Percentiles rank a stretch among this genome's conserved stretches.
phyloP scores from a whole-genome alignment of 2,113 vertebrate species.

The Leptodactylus fuscus region DNA sequence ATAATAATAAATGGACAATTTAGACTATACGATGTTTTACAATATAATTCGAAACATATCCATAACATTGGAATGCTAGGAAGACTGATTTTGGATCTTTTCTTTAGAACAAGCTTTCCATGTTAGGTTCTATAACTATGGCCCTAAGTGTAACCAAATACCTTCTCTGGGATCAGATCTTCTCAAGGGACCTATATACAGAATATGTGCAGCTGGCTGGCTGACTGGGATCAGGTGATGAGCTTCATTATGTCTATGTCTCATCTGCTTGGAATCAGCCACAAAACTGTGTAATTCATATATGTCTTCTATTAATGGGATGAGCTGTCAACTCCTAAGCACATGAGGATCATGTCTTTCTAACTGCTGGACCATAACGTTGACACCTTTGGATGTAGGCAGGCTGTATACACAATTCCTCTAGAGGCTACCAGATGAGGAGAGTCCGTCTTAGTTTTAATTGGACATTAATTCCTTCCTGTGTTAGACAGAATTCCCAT shows the following conservation, averaged over 20 bases:
- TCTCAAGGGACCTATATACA: background rate
- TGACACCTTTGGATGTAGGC: background rate
- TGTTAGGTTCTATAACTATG: background rate
- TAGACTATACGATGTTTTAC: background rate
- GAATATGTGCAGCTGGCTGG: slow-evolving; percentile 8
- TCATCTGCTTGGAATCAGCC: slow-evolving; percentile 15
- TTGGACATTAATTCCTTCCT: slow-evolving; percentile 1
- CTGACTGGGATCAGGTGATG: slow-evolving; percentile 21
- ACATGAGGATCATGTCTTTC: slow-evolving; percentile 20
- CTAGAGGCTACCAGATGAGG: background rate
- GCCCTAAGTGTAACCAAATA: background rate
- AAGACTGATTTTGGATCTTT: background rate
- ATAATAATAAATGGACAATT: too few species aligned
- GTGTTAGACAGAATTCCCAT: background rate
- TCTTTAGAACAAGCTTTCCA: background rate
- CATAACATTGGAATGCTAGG: too few species aligned
- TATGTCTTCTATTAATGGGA: slow-evolving; percentile 20
- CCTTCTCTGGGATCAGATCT: background rate
- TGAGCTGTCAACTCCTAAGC: background rate
- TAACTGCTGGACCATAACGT: slow-evolving; percentile 13
- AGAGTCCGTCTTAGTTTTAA: background rate
- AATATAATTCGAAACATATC: background rate
- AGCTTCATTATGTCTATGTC: slow-evolving; percentile 19
- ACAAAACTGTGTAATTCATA: slow-evolving; percentile 1
- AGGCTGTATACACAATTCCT: background rate